These are phyloP conservation scores for Scolopax mira DNA, from an alignment of 2,113 vertebrate species.

Conservation along the genomic window DNA sequence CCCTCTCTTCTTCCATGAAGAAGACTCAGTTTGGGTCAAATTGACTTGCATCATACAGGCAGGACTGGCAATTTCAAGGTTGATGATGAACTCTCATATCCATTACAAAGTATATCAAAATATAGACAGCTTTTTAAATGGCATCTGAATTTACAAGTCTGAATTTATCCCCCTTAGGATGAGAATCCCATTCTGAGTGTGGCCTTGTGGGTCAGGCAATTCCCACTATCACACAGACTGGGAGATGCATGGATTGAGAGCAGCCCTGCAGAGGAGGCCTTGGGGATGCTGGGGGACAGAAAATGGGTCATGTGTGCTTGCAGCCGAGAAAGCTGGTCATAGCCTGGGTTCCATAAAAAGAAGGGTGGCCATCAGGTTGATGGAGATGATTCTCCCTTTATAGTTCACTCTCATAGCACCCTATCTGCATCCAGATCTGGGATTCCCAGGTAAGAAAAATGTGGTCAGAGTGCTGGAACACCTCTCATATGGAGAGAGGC, in stretches of 20 bases:
- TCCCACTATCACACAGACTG: rapidly evolving
- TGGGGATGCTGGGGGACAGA: background rate
- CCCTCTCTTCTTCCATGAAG: background rate
- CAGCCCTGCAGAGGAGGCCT: background rate
- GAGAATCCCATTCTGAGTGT: background rate
- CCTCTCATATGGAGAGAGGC: background rate
- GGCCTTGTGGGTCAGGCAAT: background rate
- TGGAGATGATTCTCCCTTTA: background rate
- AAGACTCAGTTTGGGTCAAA: background rate
- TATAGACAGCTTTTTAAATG: background rate
- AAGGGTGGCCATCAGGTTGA: rapidly evolving
- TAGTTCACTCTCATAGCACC: background rate
- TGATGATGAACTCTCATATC: background rate
- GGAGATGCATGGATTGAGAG: background rate
- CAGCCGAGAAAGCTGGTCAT: background rate
- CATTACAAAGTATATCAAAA: background rate
- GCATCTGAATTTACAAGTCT: background rate
- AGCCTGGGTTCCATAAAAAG: background rate
- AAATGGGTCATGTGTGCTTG: background rate
- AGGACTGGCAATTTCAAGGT: background rate
- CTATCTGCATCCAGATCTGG: background rate
- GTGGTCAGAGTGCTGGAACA: background rate
- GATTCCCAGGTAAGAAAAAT: background rate
- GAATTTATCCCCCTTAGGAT: background rate
- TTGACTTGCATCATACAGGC: background rate